Evolutionary conservation across 2,797 vertebrate species (phyloP).

Genomic region (Petrocephalus sullivani): DNA sequence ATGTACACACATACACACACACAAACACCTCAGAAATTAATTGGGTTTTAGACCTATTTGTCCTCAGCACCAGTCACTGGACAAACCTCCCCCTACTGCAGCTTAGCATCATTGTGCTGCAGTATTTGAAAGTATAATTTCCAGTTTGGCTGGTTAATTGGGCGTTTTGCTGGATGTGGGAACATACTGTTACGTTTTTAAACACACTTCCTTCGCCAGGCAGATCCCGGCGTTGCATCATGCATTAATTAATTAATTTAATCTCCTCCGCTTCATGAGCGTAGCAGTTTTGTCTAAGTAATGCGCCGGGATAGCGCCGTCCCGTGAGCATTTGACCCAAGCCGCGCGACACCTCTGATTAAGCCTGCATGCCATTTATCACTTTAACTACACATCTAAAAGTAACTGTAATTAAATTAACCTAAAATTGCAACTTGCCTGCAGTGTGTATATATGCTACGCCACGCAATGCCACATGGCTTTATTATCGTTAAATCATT

Average conservation of each 20-base stretch:
- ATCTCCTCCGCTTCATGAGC: not conserved
- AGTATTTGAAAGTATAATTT: slow-evolving; percentile 21
- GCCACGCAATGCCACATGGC: not conserved
- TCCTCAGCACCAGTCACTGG: slow-evolving; percentile 64
- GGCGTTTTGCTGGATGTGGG: slow-evolving; percentile 10
- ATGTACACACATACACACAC: not conserved
- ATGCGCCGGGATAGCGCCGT: not conserved
- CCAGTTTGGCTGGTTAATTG: not conserved
- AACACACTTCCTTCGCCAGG: not conserved
- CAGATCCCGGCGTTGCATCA: not conserved
- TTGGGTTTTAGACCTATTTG: slow-evolving; percentile 35
- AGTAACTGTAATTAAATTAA: slow-evolving; percentile 9
- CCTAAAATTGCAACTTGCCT: not conserved
- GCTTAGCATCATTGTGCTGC: slow-evolving; percentile 13
- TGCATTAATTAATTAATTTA: not conserved
- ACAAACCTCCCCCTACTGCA: slow-evolving; percentile 42
- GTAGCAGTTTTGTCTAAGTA: not conserved
- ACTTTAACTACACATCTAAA: not conserved
- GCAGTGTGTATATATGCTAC: not conserved
- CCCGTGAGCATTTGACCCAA: not conserved
- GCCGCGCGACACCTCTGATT: not conserved
- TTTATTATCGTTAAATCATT: not conserved
- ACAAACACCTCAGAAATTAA: not conserved
- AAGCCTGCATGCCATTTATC: not conserved
- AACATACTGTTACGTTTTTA: not conserved